Conservation (phyloP, 1,140 invertebrate species). For the Holcopasites calliopsidis region DNA sequence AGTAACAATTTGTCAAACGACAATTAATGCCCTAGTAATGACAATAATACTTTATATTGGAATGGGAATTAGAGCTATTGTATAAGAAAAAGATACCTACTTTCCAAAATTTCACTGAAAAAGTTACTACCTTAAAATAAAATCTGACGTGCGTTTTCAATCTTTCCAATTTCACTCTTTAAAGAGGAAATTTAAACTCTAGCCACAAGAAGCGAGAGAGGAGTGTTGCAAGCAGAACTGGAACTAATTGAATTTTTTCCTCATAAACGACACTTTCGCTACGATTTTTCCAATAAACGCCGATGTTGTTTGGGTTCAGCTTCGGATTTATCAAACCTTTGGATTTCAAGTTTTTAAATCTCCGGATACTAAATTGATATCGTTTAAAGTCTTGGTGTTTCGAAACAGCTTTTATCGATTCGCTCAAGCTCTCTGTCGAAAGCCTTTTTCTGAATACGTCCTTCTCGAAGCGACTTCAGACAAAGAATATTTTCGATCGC, state of each 20-base stretch:
- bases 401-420: background rate
- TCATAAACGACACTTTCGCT: background rate
- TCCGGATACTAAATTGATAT: background rate
- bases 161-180: background rate
- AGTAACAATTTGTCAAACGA: too few relatives aligned
- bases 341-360: slow-evolving; percentile 4
- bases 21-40: too few relatives aligned
- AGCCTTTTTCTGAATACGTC: background rate
- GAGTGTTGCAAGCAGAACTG: background rate
- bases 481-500: background rate
- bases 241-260: background rate
- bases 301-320: background rate
- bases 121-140: background rate
- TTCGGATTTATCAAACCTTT: background rate
- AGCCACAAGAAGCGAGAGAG: background rate
- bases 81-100: too few relatives aligned
- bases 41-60: too few relatives aligned
- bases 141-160: background rate
- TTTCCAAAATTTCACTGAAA: too few relatives aligned
- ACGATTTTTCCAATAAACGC: background rate
- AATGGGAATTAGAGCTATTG: too few relatives aligned
- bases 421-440: background rate
- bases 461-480: background rate
- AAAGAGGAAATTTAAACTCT: background rate
- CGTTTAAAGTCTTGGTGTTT: background rate